Conservation (phyloP, 2,888 invertebrate genomes). For the Drosophila rellima region DNA sequence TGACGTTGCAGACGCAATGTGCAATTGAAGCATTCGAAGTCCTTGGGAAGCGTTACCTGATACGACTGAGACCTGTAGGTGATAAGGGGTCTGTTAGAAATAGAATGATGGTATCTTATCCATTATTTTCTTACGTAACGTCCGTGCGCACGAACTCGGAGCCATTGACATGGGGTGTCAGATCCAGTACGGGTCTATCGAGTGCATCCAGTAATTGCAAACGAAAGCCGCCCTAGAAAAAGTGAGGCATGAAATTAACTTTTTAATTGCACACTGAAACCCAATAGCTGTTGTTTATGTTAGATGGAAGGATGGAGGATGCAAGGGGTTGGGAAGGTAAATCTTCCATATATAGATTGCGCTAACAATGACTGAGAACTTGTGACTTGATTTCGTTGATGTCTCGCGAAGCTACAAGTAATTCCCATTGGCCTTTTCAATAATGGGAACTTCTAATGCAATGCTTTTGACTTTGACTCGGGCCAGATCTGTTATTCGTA, state of each 20-base stretch:
- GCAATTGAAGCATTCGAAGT: constrained; percentile 95
- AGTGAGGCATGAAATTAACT: constrained; percentile 39
- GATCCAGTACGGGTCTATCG: constrained; percentile 93
- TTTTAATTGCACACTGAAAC: constrained; percentile 26
- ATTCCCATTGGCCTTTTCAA: constrained; percentile 57
- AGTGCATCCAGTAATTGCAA: constrained; percentile 94
- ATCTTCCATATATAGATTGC: constrained; percentile 17
- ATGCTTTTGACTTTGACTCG: constrained; percentile 57
- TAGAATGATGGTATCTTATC: neutral
- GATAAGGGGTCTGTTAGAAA: constrained; percentile 14
- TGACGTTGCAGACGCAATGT: constrained; percentile 95
- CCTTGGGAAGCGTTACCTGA: constrained; percentile 91
- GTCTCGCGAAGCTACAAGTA: constrained; percentile 14
- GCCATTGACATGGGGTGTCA: constrained; percentile 92
- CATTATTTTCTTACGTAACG: constrained; percentile 92
- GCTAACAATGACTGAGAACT: constrained; percentile 76
- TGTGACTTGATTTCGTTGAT: constrained; percentile 58
- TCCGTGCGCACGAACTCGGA: constrained; percentile 93
- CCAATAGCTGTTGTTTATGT: constrained; percentile 6
- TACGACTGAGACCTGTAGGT: constrained; percentile 91
- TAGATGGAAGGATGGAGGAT: neutral
- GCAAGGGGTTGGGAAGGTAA: constrained; percentile 5
- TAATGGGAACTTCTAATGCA: constrained; percentile 70
- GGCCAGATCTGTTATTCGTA: constrained; percentile 4
- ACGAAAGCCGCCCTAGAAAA: constrained; percentile 94